phyloP scores from a whole-genome alignment of 2,113 vertebrate species.

The Sapayoa aenigma region DNA sequence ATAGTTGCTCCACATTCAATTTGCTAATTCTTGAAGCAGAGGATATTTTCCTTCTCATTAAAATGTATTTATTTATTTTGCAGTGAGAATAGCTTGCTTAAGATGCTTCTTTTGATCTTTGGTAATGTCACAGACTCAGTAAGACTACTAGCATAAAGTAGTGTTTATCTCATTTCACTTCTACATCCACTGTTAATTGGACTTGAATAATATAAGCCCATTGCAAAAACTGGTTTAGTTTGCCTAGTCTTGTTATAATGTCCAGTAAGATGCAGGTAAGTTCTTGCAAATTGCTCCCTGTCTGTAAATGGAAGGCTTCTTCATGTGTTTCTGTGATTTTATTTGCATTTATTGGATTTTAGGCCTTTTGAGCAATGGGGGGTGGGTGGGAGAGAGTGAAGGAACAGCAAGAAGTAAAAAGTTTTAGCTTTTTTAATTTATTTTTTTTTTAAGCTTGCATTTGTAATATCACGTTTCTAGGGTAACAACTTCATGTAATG shows the following conservation, averaged over 20 bases:
- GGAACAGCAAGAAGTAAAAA: neutral
- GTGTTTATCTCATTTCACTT: slow-evolving; percentile 30
- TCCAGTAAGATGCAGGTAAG: neutral
- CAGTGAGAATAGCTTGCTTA: neutral
- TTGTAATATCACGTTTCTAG: slow-evolving; percentile 36
- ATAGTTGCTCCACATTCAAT: neutral
- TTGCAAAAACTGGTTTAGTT: neutral
- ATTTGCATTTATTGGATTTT: slow-evolving; percentile 34
- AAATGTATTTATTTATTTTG: slow-evolving; percentile 59
- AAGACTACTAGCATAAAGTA: neutral
- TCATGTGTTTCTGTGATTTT: neutral
- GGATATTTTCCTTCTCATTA: slow-evolving; percentile 47
- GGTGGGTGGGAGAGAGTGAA: neutral
- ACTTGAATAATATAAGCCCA: neutral
- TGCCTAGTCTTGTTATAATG: neutral
- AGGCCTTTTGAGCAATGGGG: neutral
- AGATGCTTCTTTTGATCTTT: slow-evolving; percentile 45
- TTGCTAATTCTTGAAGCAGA: neutral
- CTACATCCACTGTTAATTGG: slow-evolving; percentile 13
- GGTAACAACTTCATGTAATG: slow-evolving; percentile 44
- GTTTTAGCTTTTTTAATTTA: neutral
- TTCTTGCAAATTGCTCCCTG: neutral
- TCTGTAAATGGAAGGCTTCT: neutral
- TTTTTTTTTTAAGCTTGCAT: neutral
- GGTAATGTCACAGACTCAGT: neutral